Base-by-base conservation (phyloP, 2,113 vertebrate species). In the Mastomys coucha region DNA sequence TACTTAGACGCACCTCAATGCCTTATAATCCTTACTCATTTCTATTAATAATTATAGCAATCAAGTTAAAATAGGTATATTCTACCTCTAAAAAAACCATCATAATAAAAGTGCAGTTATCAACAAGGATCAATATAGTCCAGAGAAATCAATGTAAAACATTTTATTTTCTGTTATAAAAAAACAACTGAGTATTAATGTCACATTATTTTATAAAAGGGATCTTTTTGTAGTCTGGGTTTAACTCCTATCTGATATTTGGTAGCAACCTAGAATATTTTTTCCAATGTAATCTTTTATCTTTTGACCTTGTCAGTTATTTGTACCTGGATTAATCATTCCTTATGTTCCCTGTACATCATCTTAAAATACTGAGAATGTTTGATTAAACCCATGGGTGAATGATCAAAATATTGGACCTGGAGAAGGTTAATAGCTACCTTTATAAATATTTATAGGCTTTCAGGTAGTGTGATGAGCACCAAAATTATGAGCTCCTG, bases 361-460 rank as follows among this genome's bases (percentile, higher is more conserved):
- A 45, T 93, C 17, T 95, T 72, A 89, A 56, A 93, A 86, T 90
- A 87, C 86, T 75, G 60, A 85, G 39, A 39, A 70, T 97, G 67
- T 94, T 95, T 95, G 88, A 96, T 94, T 95, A 96, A 96, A 89
- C 67, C 76, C 56, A 49, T 88, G 90, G 93, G 39, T 88, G 36
- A 58, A 45, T 93, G 92, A 96, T 88, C 19, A 91, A 97, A 97
- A 96, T 93, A 89, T 16, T 70, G 51, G 31, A 58, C 91, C 78
- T 63, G 77, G 6, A 73, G 91, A 97, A 95, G 75, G 13, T 90
- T 73, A 65, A 45, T 91, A 82, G 67, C 56, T 91, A 88, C 73
- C 12, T 96, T 94, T 96, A 97, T 97, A 95, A 86, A 92, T 93
- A 63, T 96, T 96, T 97, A 88, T 88, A 81, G 70, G 45, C 92